phyloP scores from a whole-genome alignment of 2,113 vertebrate genomes.

The Felis catus region DNA sequence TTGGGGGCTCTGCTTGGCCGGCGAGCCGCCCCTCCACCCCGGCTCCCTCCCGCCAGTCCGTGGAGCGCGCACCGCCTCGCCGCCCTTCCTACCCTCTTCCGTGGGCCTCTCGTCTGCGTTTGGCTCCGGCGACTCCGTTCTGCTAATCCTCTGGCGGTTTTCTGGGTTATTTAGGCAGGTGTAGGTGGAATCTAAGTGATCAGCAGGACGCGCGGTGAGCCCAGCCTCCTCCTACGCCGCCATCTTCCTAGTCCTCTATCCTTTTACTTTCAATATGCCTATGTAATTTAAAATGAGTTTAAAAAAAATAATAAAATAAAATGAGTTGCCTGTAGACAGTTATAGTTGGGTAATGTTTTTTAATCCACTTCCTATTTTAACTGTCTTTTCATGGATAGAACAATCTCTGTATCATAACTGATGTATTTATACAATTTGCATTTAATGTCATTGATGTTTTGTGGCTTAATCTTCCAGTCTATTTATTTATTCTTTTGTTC shows the following conservation, averaged over 20 bases:
- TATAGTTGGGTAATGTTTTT: background rate
- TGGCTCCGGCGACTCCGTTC: too few relatives aligned
- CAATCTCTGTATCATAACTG: background rate
- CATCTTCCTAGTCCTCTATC: background rate
- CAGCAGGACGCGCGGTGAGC: too few relatives aligned
- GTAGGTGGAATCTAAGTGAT: too few relatives aligned
- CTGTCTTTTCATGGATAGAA: background rate
- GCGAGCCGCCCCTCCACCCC: rapidly evolving
- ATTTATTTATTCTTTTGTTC: background rate
- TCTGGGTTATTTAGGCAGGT: too few relatives aligned
- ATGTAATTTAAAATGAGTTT: background rate
- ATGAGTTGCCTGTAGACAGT: background rate
- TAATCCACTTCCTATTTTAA: background rate
- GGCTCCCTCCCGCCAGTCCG: too few relatives aligned
- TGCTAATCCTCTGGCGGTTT: too few relatives aligned
- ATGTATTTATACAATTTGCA: background rate
- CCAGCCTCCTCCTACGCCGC: too few relatives aligned
- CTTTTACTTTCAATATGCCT: background rate
- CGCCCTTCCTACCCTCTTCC: too few relatives aligned
- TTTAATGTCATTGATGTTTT: background rate
- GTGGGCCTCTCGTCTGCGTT: too few relatives aligned
- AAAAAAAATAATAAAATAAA: background rate
- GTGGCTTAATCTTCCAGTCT: background rate
- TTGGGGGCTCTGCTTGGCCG: too few relatives aligned
- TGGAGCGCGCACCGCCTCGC: too few relatives aligned